A percentile compares a stretch with the other conserved stretches of the same genome.
Evolutionary conservation across 1,140 invertebrate genomes (phyloP).

Genomic region (Ctenoplectra terminalis): DNA sequence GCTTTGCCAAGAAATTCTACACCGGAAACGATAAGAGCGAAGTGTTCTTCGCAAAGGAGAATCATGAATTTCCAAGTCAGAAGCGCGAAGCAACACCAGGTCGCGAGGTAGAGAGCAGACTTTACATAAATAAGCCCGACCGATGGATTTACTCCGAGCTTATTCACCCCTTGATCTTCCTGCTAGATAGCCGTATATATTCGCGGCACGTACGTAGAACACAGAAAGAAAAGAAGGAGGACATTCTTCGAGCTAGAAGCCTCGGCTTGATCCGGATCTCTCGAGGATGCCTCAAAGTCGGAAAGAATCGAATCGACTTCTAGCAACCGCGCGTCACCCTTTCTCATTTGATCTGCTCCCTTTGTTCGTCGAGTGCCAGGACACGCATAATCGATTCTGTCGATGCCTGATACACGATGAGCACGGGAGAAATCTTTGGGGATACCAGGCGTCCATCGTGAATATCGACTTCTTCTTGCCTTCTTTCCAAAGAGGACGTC

Average conservation of each 20-base stretch:
- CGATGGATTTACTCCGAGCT: conserved; percentile 62
- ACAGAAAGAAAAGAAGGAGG: conserved; percentile 43
- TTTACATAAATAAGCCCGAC: conserved; percentile 65
- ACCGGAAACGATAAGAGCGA: neutral
- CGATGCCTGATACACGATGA: conserved; percentile 7
- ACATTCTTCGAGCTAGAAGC: conserved; percentile 34
- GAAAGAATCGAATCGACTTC: conserved; percentile 49
- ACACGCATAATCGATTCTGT: conserved; percentile 57
- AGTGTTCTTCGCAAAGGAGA: neutral
- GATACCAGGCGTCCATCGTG: neutral
- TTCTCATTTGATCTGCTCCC: neutral
- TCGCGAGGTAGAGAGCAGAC: conserved; percentile 18
- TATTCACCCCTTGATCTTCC: conserved; percentile 46
- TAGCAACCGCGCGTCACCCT: neutral
- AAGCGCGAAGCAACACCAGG: neutral
- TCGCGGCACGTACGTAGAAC: conserved; percentile 35
- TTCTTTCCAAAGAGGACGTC: conserved; percentile 4
- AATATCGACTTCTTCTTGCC: neutral
- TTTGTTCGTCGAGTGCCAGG: conserved; percentile 16
- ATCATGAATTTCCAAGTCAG: conserved; percentile 8
- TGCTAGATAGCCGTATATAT: conserved; percentile 43
- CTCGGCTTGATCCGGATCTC: conserved; percentile 58
- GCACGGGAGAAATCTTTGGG: neutral
- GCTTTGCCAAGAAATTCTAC: neutral
- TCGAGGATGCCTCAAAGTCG: conserved; percentile 59